Percentiles rank a stretch among this genome's conserved stretches.
Evolutionary conservation across 1,140 invertebrate species (phyloP).

Genomic region (Ylistrum balloti): DNA sequence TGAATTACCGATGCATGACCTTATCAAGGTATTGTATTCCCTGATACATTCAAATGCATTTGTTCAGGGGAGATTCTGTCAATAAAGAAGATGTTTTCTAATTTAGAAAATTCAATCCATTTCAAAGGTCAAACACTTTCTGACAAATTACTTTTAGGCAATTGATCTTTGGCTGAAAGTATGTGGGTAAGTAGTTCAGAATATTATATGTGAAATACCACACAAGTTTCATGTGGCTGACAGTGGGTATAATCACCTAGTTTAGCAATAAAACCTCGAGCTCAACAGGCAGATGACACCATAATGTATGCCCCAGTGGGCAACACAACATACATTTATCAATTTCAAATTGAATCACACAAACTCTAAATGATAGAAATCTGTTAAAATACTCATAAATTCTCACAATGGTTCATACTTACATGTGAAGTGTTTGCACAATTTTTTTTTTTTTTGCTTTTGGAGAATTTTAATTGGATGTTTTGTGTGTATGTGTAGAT

Average conservation of each 20-base stretch:
- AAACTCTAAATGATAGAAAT: constrained; percentile 8
- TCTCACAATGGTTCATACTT: constrained; percentile 2
- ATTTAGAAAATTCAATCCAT: not conserved
- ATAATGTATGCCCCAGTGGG: not conserved
- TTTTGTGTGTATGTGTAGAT: constrained; percentile 15
- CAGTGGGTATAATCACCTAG: not conserved
- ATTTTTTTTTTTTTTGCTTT: not conserved
- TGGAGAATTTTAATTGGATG: not conserved
- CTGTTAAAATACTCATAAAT: constrained; percentile 26
- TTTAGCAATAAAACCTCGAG: not conserved
- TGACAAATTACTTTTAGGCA: not conserved
- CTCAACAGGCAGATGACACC: not conserved
- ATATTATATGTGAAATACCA: not conserved
- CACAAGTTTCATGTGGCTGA: not conserved
- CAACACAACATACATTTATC: constrained; percentile 26
- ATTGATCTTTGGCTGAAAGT: not conserved
- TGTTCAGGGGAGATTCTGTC: not conserved
- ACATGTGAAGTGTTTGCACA: not conserved
- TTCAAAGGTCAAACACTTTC: not conserved
- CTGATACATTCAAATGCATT: not conserved
- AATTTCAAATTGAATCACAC: constrained; percentile 10
- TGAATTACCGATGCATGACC: too few species aligned
- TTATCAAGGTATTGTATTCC: too few species aligned
- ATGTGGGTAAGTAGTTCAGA: not conserved
- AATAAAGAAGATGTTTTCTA: not conserved